Evolutionary conservation across 2,888 invertebrate genomes (phyloP).

Genomic region (Megalurothrips usitatus): DNA sequence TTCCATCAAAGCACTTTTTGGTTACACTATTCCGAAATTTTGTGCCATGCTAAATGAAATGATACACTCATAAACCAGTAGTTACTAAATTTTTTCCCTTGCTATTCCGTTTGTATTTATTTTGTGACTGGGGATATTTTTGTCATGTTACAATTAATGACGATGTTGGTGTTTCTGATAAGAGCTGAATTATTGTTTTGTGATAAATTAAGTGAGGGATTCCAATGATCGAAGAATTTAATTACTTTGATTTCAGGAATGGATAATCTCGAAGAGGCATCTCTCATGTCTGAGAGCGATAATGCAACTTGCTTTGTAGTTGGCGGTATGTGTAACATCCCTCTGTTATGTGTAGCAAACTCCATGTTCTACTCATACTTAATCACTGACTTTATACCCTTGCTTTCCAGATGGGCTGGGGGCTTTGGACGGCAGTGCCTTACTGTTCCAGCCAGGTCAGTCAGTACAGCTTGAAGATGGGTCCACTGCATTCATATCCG

Average conservation of each 20-base stretch:
- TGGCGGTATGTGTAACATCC: neutral
- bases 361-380: neutral
- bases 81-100: neutral
- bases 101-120: neutral
- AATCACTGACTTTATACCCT: neutral
- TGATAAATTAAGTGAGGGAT: no score
- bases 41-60: no score
- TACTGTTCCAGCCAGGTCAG: slow-evolving; percentile 30
- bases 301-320: neutral
- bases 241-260: neutral
- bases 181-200: no score
- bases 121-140: neutral
- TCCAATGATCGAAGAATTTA: neutral
- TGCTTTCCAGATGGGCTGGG: slow-evolving; percentile 29
- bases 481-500: slow-evolving; percentile 38
- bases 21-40: no score
- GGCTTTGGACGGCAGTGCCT: neutral
- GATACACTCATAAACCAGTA: neutral
- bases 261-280: neutral
- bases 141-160: no score
- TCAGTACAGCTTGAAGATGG: slow-evolving; percentile 41
- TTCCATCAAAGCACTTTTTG: no score
- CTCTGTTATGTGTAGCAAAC: neutral
- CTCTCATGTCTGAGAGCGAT: neutral
- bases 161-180: no score